These are phyloP conservation scores for Nebria salina DNA, from an alignment of 2,888 invertebrate genomes.

Conservation along the genomic window DNA sequence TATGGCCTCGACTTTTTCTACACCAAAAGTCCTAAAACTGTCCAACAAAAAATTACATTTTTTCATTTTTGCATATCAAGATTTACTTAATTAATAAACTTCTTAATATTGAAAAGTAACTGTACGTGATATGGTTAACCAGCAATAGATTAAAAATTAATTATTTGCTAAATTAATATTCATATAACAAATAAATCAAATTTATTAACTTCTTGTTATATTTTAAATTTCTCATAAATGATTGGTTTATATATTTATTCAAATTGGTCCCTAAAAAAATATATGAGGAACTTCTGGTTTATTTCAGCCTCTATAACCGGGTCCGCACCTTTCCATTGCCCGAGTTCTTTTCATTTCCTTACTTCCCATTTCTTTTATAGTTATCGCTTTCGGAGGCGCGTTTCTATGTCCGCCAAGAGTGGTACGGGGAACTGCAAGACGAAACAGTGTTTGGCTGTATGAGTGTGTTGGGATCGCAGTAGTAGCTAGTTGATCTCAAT, in stretches of 20 bases:
- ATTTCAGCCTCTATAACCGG: constrained; percentile 17
- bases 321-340: constrained; percentile 45
- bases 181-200: too few species aligned
- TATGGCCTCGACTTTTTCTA: constrained; percentile 42
- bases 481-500: constrained; percentile 45
- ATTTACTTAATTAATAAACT: not conserved
- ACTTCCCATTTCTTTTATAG: constrained; percentile 60
- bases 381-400: constrained; percentile 53
- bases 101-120: too few species aligned
- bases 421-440: not conserved
- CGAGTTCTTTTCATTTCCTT: constrained; percentile 59
- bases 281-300: constrained; percentile 22
- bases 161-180: too few species aligned
- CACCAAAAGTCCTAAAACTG: constrained; percentile 7
- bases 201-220: too few species aligned
- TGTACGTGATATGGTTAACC: too few species aligned
- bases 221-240: too few species aligned
- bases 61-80: not conserved
- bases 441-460: not conserved
- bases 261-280: not conserved
- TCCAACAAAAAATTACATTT: not conserved
- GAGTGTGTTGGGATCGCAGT: not conserved
- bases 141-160: too few species aligned
- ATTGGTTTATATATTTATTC: too few species aligned
- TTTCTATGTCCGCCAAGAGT: not conserved